Conservation (phyloP, 2,888 invertebrate genomes). For the Agrochola litura region DNA sequence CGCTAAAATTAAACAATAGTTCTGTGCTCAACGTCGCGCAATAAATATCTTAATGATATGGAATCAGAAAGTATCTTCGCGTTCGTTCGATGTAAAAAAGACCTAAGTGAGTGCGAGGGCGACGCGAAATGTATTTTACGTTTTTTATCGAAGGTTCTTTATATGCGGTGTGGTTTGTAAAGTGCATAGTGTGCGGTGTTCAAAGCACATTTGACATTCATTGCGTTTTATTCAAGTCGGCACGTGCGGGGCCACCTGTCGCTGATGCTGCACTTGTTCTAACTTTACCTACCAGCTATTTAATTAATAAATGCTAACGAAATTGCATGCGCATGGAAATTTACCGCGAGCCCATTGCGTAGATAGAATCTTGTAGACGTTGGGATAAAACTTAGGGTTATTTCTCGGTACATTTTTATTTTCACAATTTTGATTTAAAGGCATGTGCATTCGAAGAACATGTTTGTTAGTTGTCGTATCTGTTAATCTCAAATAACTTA, state of each 20-base stretch:
- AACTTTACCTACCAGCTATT: constrained; percentile 56
- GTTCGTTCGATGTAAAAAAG: constrained; percentile 70
- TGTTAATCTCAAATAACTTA: constrained; percentile 39
- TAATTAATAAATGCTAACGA: constrained; percentile 66
- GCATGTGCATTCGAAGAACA: background rate
- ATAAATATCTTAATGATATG: constrained; percentile 90
- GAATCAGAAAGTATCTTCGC: constrained; percentile 89
- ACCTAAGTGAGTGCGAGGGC: constrained; percentile 70
- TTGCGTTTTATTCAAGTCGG: constrained; percentile 88
- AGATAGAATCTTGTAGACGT: constrained; percentile 18
- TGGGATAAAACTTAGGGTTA: constrained; percentile 11
- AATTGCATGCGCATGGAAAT: constrained; percentile 56
- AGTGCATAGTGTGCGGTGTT: constrained; percentile 67
- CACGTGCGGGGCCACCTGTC: constrained; percentile 90
- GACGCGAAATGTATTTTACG: constrained; percentile 74
- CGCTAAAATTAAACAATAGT: constrained; percentile 81
- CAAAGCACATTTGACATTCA: constrained; percentile 88
- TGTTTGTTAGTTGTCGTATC: constrained; percentile 26
- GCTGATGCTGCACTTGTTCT: constrained; percentile 84
- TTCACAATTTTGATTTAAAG: constrained; percentile 17
- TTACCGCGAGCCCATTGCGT: background rate
- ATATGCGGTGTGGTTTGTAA: constrained; percentile 51
- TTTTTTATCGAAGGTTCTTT: constrained; percentile 72
- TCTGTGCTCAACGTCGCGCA: constrained; percentile 74
- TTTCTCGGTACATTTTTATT: constrained; percentile 17